A percentile compares a stretch with the other conserved stretches of the same genome.
Conservation (phyloP, 2,797 vertebrate species). For the Chloroceryle inda region DNA sequence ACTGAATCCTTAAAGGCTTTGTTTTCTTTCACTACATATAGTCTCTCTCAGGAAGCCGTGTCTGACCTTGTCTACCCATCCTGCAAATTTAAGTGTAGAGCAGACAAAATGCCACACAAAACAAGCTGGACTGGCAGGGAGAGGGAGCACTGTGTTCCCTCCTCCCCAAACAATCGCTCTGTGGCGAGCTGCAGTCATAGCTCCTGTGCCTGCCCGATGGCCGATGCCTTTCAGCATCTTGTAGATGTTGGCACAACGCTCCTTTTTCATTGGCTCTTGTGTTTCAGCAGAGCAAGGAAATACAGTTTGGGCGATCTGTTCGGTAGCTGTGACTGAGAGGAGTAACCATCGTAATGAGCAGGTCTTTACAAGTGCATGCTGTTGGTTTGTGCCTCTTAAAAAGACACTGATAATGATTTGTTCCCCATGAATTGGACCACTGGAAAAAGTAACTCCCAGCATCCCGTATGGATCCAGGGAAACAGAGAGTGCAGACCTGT, state of each 20-base stretch:
- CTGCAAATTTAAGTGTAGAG: not conserved
- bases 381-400: not conserved
- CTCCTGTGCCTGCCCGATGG: fast-evolving
- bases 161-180: not conserved
- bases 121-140: fast-evolving
- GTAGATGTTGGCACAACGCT: not conserved
- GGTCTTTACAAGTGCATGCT: not conserved
- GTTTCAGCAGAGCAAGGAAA: not conserved
- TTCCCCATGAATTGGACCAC: not conserved
- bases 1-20: not conserved
- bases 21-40: not conserved
- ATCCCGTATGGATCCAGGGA: not conserved
- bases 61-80: not conserved
- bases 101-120: not conserved
- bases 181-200: not conserved
- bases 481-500: not conserved
- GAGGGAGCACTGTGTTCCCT: not conserved
- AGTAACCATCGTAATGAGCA: not conserved
- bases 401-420: not conserved
- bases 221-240: not conserved
- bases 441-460: not conserved
- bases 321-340: not conserved
- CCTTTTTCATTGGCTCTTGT: not conserved
- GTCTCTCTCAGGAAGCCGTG: not conserved
- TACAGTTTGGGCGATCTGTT: not conserved